phyloP scores from a whole-genome alignment of 1,140 invertebrate genomes.

The Nomia melanderi region DNA sequence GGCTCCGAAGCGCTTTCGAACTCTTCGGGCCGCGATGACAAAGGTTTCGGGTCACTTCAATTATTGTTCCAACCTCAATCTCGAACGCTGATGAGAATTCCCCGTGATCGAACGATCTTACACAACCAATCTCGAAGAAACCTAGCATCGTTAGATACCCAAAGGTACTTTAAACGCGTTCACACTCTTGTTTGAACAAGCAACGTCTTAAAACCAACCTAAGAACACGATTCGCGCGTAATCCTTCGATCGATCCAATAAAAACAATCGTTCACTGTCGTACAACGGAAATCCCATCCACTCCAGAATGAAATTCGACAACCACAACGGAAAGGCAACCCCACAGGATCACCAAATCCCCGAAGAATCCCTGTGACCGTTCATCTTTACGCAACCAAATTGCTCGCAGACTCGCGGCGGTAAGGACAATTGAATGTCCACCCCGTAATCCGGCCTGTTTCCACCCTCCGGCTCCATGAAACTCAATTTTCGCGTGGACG shows the following conservation, averaged over 20 bases:
- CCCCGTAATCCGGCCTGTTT: background rate
- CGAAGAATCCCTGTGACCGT: background rate
- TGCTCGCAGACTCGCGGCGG: background rate
- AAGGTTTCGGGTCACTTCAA: background rate
- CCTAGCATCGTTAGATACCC: too few relatives aligned
- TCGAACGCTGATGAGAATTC: background rate
- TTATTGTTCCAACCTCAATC: background rate
- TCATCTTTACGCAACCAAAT: conserved; percentile 9
- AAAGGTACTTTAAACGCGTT: too few relatives aligned
- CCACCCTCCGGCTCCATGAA: background rate
- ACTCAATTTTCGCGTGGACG: conserved; percentile 12
- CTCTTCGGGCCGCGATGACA: background rate
- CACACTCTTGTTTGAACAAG: too few relatives aligned
- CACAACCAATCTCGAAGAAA: too few relatives aligned
- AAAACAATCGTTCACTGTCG: too few relatives aligned
- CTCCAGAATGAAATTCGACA: too few relatives aligned
- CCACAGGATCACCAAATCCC: background rate
- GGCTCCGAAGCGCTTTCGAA: background rate
- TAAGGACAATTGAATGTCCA: conserved; percentile 2
- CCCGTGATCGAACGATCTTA: background rate
- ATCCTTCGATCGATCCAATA: too few relatives aligned
- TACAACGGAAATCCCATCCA: too few relatives aligned
- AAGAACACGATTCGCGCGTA: too few relatives aligned
- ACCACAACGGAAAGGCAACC: too few relatives aligned
- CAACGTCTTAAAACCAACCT: too few relatives aligned